Evolutionary conservation across 2,797 vertebrate genomes (phyloP).

Genomic region (Chelidonichthys spinosus): DNA sequence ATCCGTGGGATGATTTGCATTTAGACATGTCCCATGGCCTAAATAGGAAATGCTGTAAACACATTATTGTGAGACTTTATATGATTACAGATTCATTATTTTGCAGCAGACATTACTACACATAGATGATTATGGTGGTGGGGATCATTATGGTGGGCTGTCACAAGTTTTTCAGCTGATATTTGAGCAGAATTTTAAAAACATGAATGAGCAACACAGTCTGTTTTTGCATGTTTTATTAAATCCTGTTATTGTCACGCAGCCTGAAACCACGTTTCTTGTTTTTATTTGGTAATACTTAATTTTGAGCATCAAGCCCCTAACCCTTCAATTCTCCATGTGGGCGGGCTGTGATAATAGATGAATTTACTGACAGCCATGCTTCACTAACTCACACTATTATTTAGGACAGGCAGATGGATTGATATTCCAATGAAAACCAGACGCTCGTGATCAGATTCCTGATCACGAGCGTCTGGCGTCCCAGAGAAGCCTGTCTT

Average conservation of each 20-base stretch:
- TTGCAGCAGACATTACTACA: neutral
- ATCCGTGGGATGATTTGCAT: conserved; percentile 21
- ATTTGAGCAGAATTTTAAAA: conserved; percentile 3
- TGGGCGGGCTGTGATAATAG: conserved; percentile 21
- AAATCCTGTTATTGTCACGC: neutral
- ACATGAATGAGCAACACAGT: conserved; percentile 1
- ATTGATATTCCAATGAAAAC: conserved; percentile 70
- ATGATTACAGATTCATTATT: conserved; percentile 20
- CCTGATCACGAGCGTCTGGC: conserved; percentile 64
- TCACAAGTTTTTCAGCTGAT: neutral
- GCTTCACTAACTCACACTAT: conserved; percentile 67
- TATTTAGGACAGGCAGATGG: conserved; percentile 60
- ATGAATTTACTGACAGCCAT: conserved; percentile 65
- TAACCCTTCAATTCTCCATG: neutral
- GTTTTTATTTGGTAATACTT: conserved; percentile 7
- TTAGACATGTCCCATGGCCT: neutral
- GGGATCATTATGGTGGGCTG: conserved; percentile 5
- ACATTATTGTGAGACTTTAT: conserved; percentile 26
- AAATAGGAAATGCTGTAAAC: conserved; percentile 25
- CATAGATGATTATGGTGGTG: neutral
- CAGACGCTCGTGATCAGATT: conserved; percentile 61
- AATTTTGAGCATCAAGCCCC: neutral
- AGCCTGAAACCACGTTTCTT: neutral
- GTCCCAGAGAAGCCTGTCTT: conserved; percentile 69
- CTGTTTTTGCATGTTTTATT: neutral